Base-by-base conservation (phyloP, 2,113 vertebrate species). In the Haplochromis vanheusdeni region DNA sequence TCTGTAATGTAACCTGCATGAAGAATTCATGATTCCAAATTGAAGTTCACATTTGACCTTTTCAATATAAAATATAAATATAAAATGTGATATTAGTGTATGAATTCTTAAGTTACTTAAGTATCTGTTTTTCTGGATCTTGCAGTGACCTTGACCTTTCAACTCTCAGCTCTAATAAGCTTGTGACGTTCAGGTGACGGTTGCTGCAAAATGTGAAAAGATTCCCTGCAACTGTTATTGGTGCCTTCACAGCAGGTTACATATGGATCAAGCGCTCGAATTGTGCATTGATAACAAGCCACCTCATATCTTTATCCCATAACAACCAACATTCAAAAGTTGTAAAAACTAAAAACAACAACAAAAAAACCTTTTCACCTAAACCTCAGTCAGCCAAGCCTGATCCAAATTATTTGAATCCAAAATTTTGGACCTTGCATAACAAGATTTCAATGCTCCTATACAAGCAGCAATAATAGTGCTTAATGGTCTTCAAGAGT, bases 401-500 rank as follows among this genome's bases (percentile, higher is more conserved):
- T 70, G 37, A 42, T 42, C 65, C 37, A 23, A 42, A 73, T 23
- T 45, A 16, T 45, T 26, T 42, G 19, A 23, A 23, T 26, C 37
- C 37, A 14, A 23, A 70, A 42, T 0, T 2, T 42, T 42, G 37
- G 33, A 68, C 5, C n/a, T 26, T 45, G 21, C 13, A 73, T 26
- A 73, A 2, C 3, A 73, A 45, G 21, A 42, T 73, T 73, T 73
- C 21, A 73, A 10, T 73, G 65, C 13, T 26, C 4, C 21, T 26
- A 14, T 70, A 16, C 35, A 70, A 42, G 37, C 65, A 70, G 21
- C 21, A 42, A 70, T 6, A 45, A 16, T 1, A 26, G n/a, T 42
- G 0, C 37, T 70, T 42, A 42, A 0, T 42, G 37, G 1, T 70
- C 12, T 70, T 42, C 2, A 70, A 0, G 37, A 42, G n/a, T 40